Conservation (phyloP, 2,797 vertebrate species). For the Siniperca obscura region DNA sequence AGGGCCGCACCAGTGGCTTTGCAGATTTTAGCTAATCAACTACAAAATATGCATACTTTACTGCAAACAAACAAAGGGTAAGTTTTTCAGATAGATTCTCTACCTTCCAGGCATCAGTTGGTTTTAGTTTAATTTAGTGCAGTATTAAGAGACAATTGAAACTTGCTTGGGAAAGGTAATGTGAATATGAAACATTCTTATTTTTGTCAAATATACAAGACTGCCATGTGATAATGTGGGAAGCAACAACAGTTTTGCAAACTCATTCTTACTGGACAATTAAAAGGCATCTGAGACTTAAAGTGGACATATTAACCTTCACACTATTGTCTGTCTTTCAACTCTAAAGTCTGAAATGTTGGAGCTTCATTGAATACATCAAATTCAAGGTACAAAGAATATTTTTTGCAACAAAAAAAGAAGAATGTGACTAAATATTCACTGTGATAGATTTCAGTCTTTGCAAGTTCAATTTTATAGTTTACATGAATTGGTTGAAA, state of each 20-base stretch:
- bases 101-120: neutral
- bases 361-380: neutral
- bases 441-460: neutral
- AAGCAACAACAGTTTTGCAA: neutral
- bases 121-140: neutral
- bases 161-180: neutral
- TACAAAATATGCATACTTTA: neutral
- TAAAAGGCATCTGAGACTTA: neutral
- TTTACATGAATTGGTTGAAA: neutral
- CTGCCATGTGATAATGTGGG: neutral
- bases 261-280: neutral
- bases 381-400: neutral
- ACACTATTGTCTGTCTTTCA: neutral
- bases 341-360: neutral
- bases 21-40: neutral
- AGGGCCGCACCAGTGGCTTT: neutral
- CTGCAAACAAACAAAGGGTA: neutral
- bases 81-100: slow-evolving; percentile 1
- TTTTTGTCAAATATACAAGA: neutral
- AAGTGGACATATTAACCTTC: neutral
- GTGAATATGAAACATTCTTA: neutral
- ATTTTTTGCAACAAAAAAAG: too few relatives aligned
- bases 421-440: neutral
- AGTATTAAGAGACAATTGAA: neutral
- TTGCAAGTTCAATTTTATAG: neutral